phyloP scores from a whole-genome alignment of 2,797 vertebrate species.

The Neosalanx taihuensis region DNA sequence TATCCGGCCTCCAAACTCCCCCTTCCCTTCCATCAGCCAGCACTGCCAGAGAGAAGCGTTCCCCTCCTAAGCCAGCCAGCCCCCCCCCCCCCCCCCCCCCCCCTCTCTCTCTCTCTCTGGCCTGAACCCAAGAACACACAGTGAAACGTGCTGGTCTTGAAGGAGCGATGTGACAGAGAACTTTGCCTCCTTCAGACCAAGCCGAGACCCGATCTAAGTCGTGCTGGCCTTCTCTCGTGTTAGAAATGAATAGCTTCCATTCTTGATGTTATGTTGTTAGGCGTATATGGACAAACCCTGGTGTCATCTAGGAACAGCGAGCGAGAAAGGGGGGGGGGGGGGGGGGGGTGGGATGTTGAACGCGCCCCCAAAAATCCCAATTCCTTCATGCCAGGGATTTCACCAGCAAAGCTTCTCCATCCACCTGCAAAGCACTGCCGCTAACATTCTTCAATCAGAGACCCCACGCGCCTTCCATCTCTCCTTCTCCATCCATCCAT shows the following conservation, averaged over 20 bases:
- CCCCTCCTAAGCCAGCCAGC: background rate
- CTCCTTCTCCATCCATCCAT: conserved; percentile 37
- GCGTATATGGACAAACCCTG: background rate
- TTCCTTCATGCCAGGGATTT: conserved; percentile 10
- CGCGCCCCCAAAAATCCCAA: background rate
- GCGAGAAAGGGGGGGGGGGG: too few species aligned
- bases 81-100: too few species aligned
- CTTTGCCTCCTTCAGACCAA: background rate
- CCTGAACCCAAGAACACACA: too few species aligned
- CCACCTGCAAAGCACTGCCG: background rate
- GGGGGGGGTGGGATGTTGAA: background rate
- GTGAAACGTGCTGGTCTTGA: too few species aligned
- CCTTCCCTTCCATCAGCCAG: conserved; percentile 1
- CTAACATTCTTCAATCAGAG: conserved; percentile 23
- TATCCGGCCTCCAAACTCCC: conserved; percentile 1
- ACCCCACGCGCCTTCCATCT: conserved; percentile 28
- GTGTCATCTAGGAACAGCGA: background rate
- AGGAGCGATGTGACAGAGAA: background rate
- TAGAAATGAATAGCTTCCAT: background rate
- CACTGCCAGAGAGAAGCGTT: background rate
- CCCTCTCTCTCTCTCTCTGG: too few species aligned
- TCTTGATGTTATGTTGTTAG: background rate
- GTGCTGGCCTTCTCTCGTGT: background rate
- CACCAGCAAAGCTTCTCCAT: background rate
- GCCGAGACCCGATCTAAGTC: background rate